These are phyloP conservation scores for Periphyllus acericola DNA, from an alignment of 2,888 invertebrate species.

Conservation along the genomic window DNA sequence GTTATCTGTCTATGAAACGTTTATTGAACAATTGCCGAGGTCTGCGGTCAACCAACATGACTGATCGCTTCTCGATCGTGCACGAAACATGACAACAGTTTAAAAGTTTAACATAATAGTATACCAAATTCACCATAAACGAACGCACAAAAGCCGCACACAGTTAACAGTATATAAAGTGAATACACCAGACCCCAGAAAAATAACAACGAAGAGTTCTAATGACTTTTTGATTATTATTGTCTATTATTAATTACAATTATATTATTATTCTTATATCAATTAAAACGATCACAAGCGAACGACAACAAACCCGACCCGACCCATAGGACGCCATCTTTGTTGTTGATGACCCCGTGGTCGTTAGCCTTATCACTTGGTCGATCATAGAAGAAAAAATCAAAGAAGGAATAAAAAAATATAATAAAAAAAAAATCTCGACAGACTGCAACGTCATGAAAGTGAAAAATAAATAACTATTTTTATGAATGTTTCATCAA, in stretches of 20 bases:
- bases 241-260: constrained; percentile 12
- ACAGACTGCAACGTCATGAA: neutral
- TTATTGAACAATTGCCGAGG: neutral
- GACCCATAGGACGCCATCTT: constrained; percentile 55
- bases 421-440: neutral
- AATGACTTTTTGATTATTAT: neutral
- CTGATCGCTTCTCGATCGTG: neutral
- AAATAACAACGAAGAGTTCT: neutral
- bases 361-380: constrained; percentile 34
- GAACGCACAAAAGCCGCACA: constrained; percentile 4
- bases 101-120: neutral
- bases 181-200: neutral
- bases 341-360: constrained; percentile 41
- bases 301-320: constrained; percentile 60
- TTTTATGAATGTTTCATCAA: no score
- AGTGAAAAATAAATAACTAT: neutral
- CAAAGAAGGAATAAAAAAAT: constrained; percentile 22
- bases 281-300: constrained; percentile 13
- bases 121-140: neutral
- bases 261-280: constrained; percentile 5
- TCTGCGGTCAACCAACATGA: constrained; percentile 11
- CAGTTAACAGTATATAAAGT: neutral
- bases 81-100: constrained; percentile 4
- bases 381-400: constrained; percentile 58
- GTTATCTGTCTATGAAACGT: constrained; percentile 31